Evolutionary conservation across 2,797 vertebrate genomes (phyloP).

Genomic region (Hippoglossus hippoglossus): DNA sequence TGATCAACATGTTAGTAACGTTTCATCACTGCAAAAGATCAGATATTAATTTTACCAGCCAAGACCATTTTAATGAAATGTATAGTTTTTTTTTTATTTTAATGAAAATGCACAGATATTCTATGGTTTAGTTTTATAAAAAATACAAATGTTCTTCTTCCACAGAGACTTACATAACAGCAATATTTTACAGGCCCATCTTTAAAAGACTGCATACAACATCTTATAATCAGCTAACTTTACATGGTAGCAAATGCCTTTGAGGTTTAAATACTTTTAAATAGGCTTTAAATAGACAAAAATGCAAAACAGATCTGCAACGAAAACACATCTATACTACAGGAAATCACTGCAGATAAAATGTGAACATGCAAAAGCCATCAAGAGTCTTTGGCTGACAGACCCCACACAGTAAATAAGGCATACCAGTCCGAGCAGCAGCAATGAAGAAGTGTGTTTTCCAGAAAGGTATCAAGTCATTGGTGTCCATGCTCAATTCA

Average conservation of each 20-base stretch:
- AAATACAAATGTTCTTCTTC: constrained; percentile 89
- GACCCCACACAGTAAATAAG: constrained; percentile 85
- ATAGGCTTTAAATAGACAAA: constrained; percentile 69
- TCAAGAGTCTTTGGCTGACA: constrained; percentile 82
- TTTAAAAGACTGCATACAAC: constrained; percentile 58
- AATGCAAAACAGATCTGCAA: constrained; percentile 73
- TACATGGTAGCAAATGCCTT: constrained; percentile 61
- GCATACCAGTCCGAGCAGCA: constrained; percentile 85
- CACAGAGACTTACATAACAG: constrained; percentile 87
- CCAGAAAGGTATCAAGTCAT: constrained; percentile 53
- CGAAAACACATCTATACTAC: constrained; percentile 76
- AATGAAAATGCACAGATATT: constrained; percentile 64
- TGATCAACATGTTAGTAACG: not conserved
- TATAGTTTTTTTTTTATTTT: constrained; percentile 57
- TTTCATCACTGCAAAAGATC: not conserved
- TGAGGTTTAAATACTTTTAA: constrained; percentile 65
- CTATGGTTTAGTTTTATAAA: constrained; percentile 87
- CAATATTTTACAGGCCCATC: constrained; percentile 84
- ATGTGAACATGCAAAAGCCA: constrained; percentile 88
- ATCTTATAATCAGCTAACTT: constrained; percentile 52
- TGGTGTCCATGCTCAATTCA: constrained; percentile 73
- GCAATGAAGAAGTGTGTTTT: constrained; percentile 75
- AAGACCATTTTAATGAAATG: constrained; percentile 61
- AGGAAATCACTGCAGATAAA: constrained; percentile 72
- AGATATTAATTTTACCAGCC: constrained; percentile 16